Evolutionary conservation across 2,797 vertebrate species (phyloP).

Genomic region (Onychomys torridus): DNA sequence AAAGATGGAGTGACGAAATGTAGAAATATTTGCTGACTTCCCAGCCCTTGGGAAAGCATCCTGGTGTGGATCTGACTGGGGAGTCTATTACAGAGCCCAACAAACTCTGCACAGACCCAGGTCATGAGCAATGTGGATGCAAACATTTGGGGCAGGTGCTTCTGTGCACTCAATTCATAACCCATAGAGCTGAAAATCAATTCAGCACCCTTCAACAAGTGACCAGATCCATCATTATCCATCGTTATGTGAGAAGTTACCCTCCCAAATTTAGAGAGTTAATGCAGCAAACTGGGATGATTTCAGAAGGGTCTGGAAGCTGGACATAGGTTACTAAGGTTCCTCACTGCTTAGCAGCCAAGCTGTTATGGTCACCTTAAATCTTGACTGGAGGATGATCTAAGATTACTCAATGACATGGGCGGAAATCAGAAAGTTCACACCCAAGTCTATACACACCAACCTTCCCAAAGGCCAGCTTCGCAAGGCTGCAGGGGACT

Average conservation of each 20-base stretch:
- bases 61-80: not conserved
- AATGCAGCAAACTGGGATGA: too few species aligned
- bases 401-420: not conserved
- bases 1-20: not conserved
- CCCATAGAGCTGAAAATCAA: not conserved
- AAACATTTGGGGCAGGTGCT: not conserved
- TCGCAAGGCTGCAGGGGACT: not conserved
- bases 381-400: not conserved
- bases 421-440: not conserved
- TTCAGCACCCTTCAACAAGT: not conserved
- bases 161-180: not conserved
- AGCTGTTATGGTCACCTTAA: not conserved
- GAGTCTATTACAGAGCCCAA: not conserved
- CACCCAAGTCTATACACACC: too few species aligned
- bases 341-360: fast-evolving
- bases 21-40: not conserved
- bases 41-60: too few species aligned
- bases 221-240: not conserved
- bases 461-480: not conserved
- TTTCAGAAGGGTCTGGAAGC: not conserved
- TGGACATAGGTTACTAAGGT: not conserved
- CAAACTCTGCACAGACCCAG: not conserved
- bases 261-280: not conserved
- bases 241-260: too few species aligned
- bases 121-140: not conserved